Evolutionary conservation across 2,113 vertebrate species (phyloP).

Genomic region (Prunella himalayana): DNA sequence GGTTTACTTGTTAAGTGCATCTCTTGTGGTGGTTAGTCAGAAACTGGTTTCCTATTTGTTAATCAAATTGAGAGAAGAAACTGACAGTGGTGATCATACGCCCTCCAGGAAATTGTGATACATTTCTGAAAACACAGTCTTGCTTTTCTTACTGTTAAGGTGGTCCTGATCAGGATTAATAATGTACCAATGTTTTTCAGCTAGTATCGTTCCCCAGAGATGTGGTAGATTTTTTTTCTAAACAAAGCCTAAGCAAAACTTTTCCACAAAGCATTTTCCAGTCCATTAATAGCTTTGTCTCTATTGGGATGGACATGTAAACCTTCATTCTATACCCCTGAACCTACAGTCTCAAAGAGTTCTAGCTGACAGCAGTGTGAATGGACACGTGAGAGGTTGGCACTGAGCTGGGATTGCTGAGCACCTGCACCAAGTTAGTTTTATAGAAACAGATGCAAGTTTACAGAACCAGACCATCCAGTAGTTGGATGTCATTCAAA

Average conservation of each 20-base stretch:
- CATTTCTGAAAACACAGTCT: not conserved
- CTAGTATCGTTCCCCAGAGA: not conserved
- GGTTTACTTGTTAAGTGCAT: not conserved
- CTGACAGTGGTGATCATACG: accelerated
- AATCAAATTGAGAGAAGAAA: not conserved
- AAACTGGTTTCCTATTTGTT: not conserved
- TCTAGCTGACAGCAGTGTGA: not conserved
- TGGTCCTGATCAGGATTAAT: not conserved
- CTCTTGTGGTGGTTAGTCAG: not conserved
- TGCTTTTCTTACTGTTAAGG: not conserved
- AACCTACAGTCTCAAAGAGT: not conserved
- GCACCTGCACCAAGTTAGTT: not conserved
- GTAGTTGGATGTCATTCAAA: not conserved
- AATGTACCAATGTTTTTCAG: not conserved
- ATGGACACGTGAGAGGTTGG: not conserved
- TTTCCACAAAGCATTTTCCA: not conserved
- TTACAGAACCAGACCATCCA: not conserved
- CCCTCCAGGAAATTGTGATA: not conserved
- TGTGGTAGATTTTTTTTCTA: not conserved
- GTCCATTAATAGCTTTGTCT: not conserved
- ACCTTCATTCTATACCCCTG: not conserved
- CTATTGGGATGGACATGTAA: not conserved
- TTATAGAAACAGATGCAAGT: not conserved
- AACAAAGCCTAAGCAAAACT: not conserved
- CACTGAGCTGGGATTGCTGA: not conserved